Evolutionary conservation across 2,113 vertebrate species (phyloP).

Genomic region (Halichoeres trimaculatus): DNA sequence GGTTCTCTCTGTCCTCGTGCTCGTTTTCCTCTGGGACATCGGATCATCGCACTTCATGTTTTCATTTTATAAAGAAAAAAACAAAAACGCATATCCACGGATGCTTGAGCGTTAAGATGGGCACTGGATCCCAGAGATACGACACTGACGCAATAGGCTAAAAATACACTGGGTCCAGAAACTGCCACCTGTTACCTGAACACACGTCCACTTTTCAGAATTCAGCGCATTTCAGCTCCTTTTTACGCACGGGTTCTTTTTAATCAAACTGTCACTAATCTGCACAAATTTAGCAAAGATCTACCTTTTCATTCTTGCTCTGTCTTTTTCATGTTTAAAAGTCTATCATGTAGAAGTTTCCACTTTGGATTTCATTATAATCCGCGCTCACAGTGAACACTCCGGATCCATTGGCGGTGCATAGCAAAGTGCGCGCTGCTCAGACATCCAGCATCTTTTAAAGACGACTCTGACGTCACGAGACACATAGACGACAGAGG

Average conservation of each 20-base stretch:
- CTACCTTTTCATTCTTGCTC: not conserved
- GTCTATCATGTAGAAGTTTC: not conserved
- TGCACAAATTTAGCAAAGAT: not conserved
- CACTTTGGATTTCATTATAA: slow-evolving; percentile 1
- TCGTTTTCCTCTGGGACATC: not conserved
- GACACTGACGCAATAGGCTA: not conserved
- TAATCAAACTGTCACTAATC: not conserved
- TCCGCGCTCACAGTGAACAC: slow-evolving; percentile 6
- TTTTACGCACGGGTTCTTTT: not conserved
- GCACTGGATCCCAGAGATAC: not conserved
- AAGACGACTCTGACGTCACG: slow-evolving; percentile 61
- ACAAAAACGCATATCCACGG: slow-evolving; percentile 17
- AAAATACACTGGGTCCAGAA: not conserved
- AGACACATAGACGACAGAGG: slow-evolving; percentile 7
- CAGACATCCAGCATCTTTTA: slow-evolving; percentile 33
- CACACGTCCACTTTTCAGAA: not conserved
- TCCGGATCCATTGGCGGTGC: not conserved
- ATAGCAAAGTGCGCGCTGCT: slow-evolving; percentile 22
- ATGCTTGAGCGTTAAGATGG: not conserved
- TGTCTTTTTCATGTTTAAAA: not conserved
- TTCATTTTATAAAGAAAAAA: no score
- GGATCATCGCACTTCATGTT: not conserved
- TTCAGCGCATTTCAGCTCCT: not conserved
- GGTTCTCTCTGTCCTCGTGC: slow-evolving; percentile 10
- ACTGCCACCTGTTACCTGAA: slow-evolving; percentile 44